Evolutionary conservation across 2,888 invertebrate species (phyloP), one percentile per base, ranked within the genome.

Genomic region (Omphaloscelis lunosa): DNA sequence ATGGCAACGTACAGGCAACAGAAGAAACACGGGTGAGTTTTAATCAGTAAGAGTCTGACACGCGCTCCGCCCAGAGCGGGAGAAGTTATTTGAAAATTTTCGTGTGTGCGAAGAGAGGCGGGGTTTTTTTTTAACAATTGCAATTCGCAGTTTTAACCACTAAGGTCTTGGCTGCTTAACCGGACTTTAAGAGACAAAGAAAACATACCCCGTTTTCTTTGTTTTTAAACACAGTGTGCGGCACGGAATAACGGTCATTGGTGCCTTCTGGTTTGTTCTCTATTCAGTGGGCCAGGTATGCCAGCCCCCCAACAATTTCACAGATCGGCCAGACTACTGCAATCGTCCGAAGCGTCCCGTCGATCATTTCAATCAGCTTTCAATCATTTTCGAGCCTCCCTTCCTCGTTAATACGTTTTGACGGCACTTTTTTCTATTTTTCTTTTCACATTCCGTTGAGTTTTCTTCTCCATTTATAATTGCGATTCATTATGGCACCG

Each of bases 351-450:
- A 83, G 79, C 86, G 85, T 88, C 84, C 89, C 90, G 90, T 90
- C 93, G 93, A 93, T 94, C 91, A 94, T 90, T 91, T 89, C 94
- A 94, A 94, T 94, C 94, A 93, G 91, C 91, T 93, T 93, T 91
- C 93, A 94, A 94, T 94, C 93, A 94, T 90, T 93, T 92, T 90
- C 92, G 89, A 90, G 88, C 91, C 89, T 82, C 74, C 84, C 61
- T 72, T 82, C 80, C 83, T 80, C 75, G 73, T 80, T 89, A 89
- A 87, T 86, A 84, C 83, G 86, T 86, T 88, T 85, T 86, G 85
- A 84, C 86, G 82, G 79, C 76, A 66, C 12, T 84, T 89, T 88
- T 85, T 82, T 83, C 67, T 78, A 72, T 71, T 77, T 84, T 80
- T 75, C 77, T 83, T 81, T 86, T 85, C 79, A 80, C 82, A 79